phyloP scores from a whole-genome alignment of 2,888 invertebrate genomes.

The Brachycybe producta region DNA sequence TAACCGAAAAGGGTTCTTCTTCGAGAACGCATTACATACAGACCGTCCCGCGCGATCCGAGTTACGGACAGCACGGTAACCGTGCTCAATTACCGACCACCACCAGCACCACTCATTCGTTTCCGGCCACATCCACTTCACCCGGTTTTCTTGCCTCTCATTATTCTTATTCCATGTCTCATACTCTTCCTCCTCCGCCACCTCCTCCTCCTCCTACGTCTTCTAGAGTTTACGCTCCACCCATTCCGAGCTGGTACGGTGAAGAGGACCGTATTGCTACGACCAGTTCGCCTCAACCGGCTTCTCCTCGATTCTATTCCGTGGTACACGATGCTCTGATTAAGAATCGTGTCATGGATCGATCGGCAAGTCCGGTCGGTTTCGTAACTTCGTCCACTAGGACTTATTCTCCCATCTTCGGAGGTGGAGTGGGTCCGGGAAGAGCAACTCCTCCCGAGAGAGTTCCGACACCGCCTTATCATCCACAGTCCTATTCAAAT shows the following conservation, averaged over 20 bases:
- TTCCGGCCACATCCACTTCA: neutral
- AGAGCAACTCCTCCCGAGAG: neutral
- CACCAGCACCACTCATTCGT: neutral
- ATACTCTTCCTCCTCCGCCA: neutral
- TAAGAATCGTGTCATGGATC: conserved; percentile 8
- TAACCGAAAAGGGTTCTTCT: conserved; percentile 1
- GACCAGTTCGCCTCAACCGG: neutral
- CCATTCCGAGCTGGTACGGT: conserved; percentile 15
- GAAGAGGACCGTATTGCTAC: conserved; percentile 2
- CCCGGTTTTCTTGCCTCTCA: too few species aligned
- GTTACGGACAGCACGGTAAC: neutral
- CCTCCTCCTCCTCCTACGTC: neutral
- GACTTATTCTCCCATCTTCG: conserved; percentile 5
- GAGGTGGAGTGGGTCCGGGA: neutral
- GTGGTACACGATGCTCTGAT: conserved; percentile 13
- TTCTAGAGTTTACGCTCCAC: neutral
- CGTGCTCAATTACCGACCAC: neutral
- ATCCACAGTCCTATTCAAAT: too few species aligned
- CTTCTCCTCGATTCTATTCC: conserved; percentile 1
- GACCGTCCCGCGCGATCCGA: conserved; percentile 2
- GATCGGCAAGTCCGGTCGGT: conserved; percentile 11
- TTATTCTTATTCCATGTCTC: neutral
- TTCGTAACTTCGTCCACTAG: neutral
- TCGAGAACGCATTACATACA: neutral
- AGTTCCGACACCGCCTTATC: neutral